These are phyloP conservation scores for Dendroctonus ponderosae DNA, from an alignment of 1,140 invertebrate genomes.

Conservation along the genomic window DNA sequence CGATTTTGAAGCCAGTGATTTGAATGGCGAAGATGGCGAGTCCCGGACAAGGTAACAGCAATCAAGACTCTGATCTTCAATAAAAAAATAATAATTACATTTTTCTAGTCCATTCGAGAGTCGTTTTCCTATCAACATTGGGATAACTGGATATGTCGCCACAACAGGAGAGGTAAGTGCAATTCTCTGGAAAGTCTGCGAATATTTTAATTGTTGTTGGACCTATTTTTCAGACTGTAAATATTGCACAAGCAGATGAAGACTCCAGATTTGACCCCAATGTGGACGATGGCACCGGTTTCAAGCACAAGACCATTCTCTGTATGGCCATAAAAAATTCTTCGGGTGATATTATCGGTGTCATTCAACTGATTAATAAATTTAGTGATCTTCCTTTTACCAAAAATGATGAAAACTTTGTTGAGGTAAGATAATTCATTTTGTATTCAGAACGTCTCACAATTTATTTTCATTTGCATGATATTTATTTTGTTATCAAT, in stretches of 20 bases:
- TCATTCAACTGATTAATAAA: slow-evolving; percentile 92
- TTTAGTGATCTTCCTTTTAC: slow-evolving; percentile 85
- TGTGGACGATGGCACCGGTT: slow-evolving; percentile 74
- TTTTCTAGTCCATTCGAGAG: slow-evolving; percentile 78
- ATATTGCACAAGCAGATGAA: slow-evolving; percentile 86
- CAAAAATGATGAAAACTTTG: slow-evolving; percentile 90
- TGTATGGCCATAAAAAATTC: slow-evolving; percentile 94
- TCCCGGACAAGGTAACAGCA: slow-evolving; percentile 64
- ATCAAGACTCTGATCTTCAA: slow-evolving; percentile 7
- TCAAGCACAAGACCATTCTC: slow-evolving; percentile 80
- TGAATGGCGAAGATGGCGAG: slow-evolving; percentile 63
- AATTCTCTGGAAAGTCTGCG: neutral
- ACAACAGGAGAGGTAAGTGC: slow-evolving; percentile 87
- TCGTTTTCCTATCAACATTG: slow-evolving; percentile 94
- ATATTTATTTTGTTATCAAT: slow-evolving; percentile 1
- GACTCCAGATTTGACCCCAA: slow-evolving; percentile 88
- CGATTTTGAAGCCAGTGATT: slow-evolving; percentile 81
- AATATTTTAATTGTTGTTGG: neutral
- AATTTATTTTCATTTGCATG: neutral
- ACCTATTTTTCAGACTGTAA: slow-evolving; percentile 66
- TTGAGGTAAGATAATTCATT: slow-evolving; percentile 57
- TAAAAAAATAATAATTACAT: slow-evolving; percentile 35
- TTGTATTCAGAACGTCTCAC: neutral
- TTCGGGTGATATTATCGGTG: slow-evolving; percentile 84
- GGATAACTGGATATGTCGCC: slow-evolving; percentile 93